These are phyloP conservation scores for Glyptemys insculpta DNA, from an alignment of 2,797 vertebrate species.

Conservation along the genomic window DNA sequence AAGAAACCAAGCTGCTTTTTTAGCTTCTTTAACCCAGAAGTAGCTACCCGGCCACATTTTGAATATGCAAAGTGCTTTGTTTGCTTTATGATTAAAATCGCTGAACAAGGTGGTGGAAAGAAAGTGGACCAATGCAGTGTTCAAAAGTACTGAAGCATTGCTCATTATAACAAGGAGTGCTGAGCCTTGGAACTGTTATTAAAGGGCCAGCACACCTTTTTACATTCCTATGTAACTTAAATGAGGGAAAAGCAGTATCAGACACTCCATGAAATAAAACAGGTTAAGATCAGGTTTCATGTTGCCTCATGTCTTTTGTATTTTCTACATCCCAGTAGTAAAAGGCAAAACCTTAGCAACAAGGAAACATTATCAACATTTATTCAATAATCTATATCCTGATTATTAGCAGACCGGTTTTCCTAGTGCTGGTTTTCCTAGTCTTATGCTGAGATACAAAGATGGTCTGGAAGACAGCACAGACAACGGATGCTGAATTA, in stretches of 20 bases:
- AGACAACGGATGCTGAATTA: constrained; percentile 56
- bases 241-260: constrained; percentile 30
- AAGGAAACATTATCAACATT: constrained; percentile 38
- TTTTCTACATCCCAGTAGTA: constrained; percentile 45
- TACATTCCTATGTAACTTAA: constrained; percentile 23
- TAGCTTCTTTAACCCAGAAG: background rate
- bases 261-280: constrained; percentile 22
- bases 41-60: background rate
- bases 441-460: constrained; percentile 44
- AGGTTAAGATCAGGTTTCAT: constrained; percentile 4
- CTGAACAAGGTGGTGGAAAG: background rate
- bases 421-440: background rate
- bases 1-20: background rate
- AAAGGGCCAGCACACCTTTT: background rate
- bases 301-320: background rate
- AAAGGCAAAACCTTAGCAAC: constrained; percentile 16
- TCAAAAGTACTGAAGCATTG: background rate
- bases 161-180: background rate
- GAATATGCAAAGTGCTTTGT: background rate
- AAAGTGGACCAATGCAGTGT: background rate
- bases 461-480: constrained; percentile 43
- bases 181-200: background rate
- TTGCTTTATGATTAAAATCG: background rate
- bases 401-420: constrained; percentile 40
- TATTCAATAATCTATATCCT: constrained; percentile 31